A percentile compares a stretch with the other conserved stretches of the same genome.
Evolutionary conservation across 2,113 vertebrate species (phyloP).

Genomic region (Sturnus vulgaris): DNA sequence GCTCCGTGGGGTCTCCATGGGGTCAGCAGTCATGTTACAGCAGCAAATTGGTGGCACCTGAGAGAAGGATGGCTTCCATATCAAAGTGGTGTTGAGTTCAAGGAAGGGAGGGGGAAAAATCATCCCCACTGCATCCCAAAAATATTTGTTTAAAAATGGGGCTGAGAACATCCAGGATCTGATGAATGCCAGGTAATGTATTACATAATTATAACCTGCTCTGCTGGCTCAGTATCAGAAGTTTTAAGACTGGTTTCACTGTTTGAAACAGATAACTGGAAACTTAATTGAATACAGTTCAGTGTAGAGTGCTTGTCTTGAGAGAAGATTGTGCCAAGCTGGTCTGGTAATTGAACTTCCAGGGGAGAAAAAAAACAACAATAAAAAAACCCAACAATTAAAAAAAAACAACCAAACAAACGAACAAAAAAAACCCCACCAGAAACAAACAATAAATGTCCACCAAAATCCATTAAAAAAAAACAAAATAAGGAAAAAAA

Average conservation of each 20-base stretch:
- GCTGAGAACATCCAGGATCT: not conserved
- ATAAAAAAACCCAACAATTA: rapidly evolving
- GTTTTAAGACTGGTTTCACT: not conserved
- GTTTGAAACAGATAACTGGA: not conserved
- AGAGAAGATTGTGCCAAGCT: not conserved
- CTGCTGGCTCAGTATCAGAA: not conserved
- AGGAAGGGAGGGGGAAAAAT: rapidly evolving
- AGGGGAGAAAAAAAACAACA: not conserved
- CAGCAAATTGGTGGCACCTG: not conserved
- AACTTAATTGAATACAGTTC: not conserved
- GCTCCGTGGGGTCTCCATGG: not conserved
- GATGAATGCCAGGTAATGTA: not conserved
- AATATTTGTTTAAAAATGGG: not conserved
- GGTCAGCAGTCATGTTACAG: not conserved
- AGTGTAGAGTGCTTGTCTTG: not conserved
- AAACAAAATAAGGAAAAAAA: too few relatives aligned
- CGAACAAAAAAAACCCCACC: not conserved
- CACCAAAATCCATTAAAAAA: not conserved
- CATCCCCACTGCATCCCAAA: rapidly evolving
- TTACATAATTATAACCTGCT: not conserved
- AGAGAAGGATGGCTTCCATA: not conserved
- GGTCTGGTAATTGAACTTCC: not conserved
- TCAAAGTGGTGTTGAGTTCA: not conserved
- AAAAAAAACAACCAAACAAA: not conserved
- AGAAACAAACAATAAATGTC: not conserved